Evolutionary conservation across 2,113 vertebrate species (phyloP).

Genomic region (western clawed frog (Xenopus tropicalis)): DNA sequence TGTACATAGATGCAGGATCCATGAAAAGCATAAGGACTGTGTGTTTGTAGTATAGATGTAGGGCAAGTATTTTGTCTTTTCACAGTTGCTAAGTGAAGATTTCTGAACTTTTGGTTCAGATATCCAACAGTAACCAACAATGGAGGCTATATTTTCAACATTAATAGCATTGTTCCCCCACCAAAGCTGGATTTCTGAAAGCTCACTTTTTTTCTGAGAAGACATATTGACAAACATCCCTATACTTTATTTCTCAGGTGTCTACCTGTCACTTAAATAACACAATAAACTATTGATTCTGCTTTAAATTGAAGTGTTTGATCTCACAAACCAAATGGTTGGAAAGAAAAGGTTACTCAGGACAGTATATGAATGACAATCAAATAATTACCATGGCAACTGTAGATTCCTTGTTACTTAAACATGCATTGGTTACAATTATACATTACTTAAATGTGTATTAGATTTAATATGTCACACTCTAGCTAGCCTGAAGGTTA

Average conservation of each 20-base stretch:
- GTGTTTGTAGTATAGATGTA: no score
- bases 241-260: neutral
- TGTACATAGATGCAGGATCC: no score
- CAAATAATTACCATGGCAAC: neutral
- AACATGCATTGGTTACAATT: neutral
- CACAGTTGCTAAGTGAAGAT: no score
- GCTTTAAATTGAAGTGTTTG: neutral
- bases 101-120: no score
- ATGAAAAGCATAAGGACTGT: no score
- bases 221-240: neutral
- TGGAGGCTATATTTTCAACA: no score
- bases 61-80: no score
- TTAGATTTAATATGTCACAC: neutral
- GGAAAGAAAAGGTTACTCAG: neutral
- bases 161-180: no score
- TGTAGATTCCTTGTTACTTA: neutral
- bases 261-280: conserved; percentile 3
- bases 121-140: no score
- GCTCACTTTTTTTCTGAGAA: neutral
- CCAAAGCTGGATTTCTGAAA: neutral
- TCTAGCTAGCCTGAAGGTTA: neutral
- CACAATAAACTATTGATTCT: neutral
- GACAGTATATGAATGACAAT: neutral
- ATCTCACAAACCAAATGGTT: neutral
- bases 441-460: neutral